Percentiles rank a stretch among this genome's conserved stretches.
Evolutionary conservation across 2,888 invertebrate species (phyloP).

Genomic region (Troides aeacus): DNA sequence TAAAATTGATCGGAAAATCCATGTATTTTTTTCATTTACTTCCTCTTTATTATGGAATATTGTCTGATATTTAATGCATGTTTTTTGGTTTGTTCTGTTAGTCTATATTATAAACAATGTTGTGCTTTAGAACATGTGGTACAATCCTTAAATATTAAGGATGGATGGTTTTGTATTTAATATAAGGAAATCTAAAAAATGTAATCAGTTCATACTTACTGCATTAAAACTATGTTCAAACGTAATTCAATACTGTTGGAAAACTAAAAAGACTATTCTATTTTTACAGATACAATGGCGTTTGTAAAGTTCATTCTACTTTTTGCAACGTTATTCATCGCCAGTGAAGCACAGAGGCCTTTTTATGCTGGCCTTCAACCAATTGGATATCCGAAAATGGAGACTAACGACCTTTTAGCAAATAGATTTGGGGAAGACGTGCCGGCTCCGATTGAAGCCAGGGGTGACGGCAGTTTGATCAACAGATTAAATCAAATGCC

Average conservation of each 20-base stretch:
- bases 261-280: not conserved
- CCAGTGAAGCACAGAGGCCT: constrained; percentile 79
- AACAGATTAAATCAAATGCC: constrained; percentile 81
- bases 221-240: not conserved
- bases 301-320: constrained; percentile 45
- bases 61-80: too few species aligned
- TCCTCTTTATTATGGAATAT: too few species aligned
- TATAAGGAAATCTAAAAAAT: too few species aligned
- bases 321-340: constrained; percentile 44
- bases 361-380: constrained; percentile 81
- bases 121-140: too few species aligned
- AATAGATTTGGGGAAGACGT: constrained; percentile 77
- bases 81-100: too few species aligned
- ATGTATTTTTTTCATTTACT: too few species aligned
- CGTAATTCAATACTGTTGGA: not conserved
- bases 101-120: too few species aligned
- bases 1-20: too few species aligned
- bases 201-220: accelerated
- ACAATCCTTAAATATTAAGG: too few species aligned
- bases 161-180: too few species aligned
- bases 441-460: constrained; percentile 79
- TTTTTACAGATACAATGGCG: constrained; percentile 48
- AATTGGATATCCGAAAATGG: constrained; percentile 81
- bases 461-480: constrained; percentile 78
- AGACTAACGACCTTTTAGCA: constrained; percentile 46